Percentiles rank a stretch among this genome's conserved stretches.
Evolutionary conservation across 2,888 invertebrate species (phyloP).

Genomic region (Drosophila mimetica): DNA sequence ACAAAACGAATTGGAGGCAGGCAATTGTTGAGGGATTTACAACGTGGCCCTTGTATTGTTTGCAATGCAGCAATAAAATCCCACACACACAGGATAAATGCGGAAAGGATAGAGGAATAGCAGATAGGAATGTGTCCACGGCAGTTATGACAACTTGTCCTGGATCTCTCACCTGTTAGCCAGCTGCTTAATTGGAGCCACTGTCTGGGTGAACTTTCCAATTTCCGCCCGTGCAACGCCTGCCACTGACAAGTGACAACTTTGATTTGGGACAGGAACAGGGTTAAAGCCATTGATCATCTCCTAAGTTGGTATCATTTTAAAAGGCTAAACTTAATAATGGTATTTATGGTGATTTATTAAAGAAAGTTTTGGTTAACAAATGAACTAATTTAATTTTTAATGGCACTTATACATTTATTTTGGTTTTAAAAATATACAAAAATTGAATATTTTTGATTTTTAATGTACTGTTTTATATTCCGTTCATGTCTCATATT

Average conservation of each 20-base stretch:
- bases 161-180: constrained; percentile 18
- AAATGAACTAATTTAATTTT: too few relatives aligned
- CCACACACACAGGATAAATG: constrained; percentile 11
- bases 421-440: background rate
- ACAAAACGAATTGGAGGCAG: constrained; percentile 24
- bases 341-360: too few relatives aligned
- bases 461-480: background rate
- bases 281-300: constrained; percentile 1
- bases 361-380: too few relatives aligned
- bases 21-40: constrained; percentile 53
- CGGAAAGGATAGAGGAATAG: constrained; percentile 9
- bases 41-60: constrained; percentile 21
- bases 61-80: constrained; percentile 30
- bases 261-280: constrained; percentile 29
- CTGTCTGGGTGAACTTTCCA: constrained; percentile 35
- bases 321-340: background rate
- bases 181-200: constrained; percentile 44
- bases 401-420: too few relatives aligned
- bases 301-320: background rate
- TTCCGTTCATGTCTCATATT: background rate
- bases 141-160: constrained; percentile 30
- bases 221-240: constrained; percentile 20
- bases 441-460: background rate
- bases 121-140: constrained; percentile 14
- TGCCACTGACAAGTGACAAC: constrained; percentile 41